Percentiles rank a stretch among this genome's conserved stretches.
Conservation (phyloP, 1,140 invertebrate genomes). For the fruit fly (Drosophila melanogaster) region DNA sequence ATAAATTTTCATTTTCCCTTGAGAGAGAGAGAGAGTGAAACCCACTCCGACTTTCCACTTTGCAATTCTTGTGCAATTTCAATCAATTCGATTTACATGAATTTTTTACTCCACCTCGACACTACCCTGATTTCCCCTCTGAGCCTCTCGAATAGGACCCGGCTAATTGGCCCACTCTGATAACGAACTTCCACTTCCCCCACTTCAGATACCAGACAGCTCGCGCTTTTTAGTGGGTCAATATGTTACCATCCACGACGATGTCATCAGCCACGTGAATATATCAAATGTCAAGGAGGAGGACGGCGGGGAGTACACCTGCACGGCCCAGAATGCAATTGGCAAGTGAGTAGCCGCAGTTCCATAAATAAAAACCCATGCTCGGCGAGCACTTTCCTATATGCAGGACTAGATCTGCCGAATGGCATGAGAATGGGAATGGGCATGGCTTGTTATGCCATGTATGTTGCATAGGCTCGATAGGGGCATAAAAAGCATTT, state of each 20-base stretch:
- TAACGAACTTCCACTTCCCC: neutral
- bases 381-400: slow-evolving; percentile 5
- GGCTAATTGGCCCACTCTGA: slow-evolving; percentile 61
- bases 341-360: slow-evolving; percentile 85
- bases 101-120: slow-evolving; percentile 56
- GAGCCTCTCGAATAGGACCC: slow-evolving; percentile 1
- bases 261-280: slow-evolving; percentile 97
- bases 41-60: slow-evolving; percentile 1
- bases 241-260: slow-evolving; percentile 95
- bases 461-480: slow-evolving; percentile 22
- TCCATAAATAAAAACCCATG: slow-evolving; percentile 72
- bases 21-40: neutral
- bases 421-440: neutral
- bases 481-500: slow-evolving; percentile 72
- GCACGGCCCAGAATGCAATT: slow-evolving; percentile 93
- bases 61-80: slow-evolving; percentile 79
- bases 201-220: slow-evolving; percentile 80
- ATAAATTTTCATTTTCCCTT: slow-evolving; percentile 76
- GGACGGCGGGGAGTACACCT: slow-evolving; percentile 96
- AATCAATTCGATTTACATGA: slow-evolving; percentile 80
- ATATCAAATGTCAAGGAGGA: slow-evolving; percentile 94
- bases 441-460: too few relatives aligned
- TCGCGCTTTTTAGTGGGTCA: slow-evolving; percentile 94
- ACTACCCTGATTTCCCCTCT: slow-evolving; percentile 15
- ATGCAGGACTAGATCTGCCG: neutral